Evolutionary conservation across 2,113 vertebrate genomes (phyloP), one percentile per base, ranked within the genome.

Genomic region (Poicephalus gulielmi): DNA sequence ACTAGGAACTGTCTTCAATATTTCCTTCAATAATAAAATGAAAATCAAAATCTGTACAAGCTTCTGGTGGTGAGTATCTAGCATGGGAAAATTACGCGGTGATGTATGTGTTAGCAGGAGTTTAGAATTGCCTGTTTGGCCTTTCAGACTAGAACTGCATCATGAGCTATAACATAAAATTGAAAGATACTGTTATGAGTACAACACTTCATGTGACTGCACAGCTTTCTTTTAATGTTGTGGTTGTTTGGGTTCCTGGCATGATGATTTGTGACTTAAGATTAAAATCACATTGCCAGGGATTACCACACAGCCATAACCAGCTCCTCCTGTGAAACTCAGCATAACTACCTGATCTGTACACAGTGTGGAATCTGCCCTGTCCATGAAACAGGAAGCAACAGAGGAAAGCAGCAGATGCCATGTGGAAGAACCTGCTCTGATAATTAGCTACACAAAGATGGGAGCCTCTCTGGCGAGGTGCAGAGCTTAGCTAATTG

Each of bases 261-360:
- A 99, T 99, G 99, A 99, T 99, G 99, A 99, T 99, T 99, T 99
- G 99, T 99, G 99, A 99, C 91, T 99, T 99, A 98, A 99, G 98
- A 99, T 99, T 98, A 99, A 99, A 99, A 99, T 99, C 99, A 99
- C 99, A 99, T 99, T 99, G 99, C 99, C 99, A 99, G 99, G 99
- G 99, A 99, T 99, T 99, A 99, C 99, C 99, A 99, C 99, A 98
- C 98, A 99, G 97, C 98, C 98, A 98, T 97, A 98, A 98, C 98
- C 97, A 98, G 97, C 99, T 96, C 98, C 99, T 98, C 96, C 97
- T 96, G 95, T 97, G 96, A 98, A 98, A 98, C 97, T 98, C 96
- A 55, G 73, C 76, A 46, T 93, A 71, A 50, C 37, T 50, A 33
- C 93, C 81, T 47, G 28, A 46, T 86, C 60, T 8, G 18, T n/a